A percentile compares a stretch with the other conserved stretches of the same genome.
Evolutionary conservation across 1,140 invertebrate species (phyloP).

Genomic region (Hyphantria cunea): DNA sequence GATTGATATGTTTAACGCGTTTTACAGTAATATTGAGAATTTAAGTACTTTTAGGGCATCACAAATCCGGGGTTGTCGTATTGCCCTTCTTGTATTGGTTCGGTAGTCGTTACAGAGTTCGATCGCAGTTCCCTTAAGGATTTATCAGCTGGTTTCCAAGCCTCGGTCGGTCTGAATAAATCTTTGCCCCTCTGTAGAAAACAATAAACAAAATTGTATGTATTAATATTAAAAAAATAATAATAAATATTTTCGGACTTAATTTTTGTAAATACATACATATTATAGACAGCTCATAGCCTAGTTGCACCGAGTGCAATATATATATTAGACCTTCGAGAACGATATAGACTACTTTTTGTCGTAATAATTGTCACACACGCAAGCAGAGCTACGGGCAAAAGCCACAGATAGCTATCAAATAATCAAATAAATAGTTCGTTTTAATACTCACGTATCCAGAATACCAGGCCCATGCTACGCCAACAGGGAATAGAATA

Average conservation of each 20-base stretch:
- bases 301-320: no score
- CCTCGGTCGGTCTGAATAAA: conserved; percentile 70
- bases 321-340: no score
- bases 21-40: background rate
- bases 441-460: conserved; percentile 73
- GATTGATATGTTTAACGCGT: background rate
- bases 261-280: no score
- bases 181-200: conserved; percentile 64
- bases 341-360: no score
- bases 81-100: conserved; percentile 30
- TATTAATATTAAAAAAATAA: no score
- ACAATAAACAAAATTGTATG: background rate
- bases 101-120: conserved; percentile 40
- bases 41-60: conserved; percentile 38
- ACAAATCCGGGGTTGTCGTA: conserved; percentile 55
- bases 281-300: no score
- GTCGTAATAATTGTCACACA: no score
- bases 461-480: conserved; percentile 76
- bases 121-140: conserved; percentile 30
- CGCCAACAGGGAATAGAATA: conserved; percentile 83
- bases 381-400: no score
- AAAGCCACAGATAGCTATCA: no score
- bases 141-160: conserved; percentile 77
- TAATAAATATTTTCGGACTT: no score
- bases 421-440: no score